Evolutionary conservation across 35 echinoderm and acorn worm species (phyloP), one percentile per base, ranked within the genome.

Genomic region (Strongylocentrotus purpuratus): DNA sequence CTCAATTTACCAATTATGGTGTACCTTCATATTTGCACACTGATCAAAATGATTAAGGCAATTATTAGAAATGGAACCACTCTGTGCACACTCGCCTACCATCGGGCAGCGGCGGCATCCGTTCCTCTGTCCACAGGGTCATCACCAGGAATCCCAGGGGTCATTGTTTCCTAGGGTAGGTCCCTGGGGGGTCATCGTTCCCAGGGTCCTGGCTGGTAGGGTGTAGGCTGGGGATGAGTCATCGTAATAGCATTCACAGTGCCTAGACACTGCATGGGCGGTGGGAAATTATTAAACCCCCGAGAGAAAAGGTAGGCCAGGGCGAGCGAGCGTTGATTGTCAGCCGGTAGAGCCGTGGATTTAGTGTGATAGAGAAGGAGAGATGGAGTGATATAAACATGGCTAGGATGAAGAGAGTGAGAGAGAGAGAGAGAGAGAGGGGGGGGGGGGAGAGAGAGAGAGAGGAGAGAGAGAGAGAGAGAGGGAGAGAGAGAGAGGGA

Each of bases 201-300:
- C 65, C 65, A 78, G 65, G 65, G 65, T 78, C 65, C 65, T 28
- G 22, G 22, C 20, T 22, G 18, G 61, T 18, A 78, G 20, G 65
- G 65, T 78, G 65, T 78, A 46, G 87, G 10, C 85, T 33, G 33
- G 18, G 87, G 14, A 89, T 89, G 87, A 89, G 33, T 89, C 87
- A 89, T 89, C 2, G 33, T 89, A 45, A 89, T 89, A 46, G 87
- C 45, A 89, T 89, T 89, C 87, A 45, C 87, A 45, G 87, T 46
- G 13, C 33, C 87, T 22, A 89, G 87, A 89, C 87, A 89, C 87
- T 33, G 70, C 70, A 85, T 85, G 33, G 87, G 87, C 33, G 32
- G 87, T 45, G 87, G 45, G 33, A 89, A 45, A 89, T 89, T 89
- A 46, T 89, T 89, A 33, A 89, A 33, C 20, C 87, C 87, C 33